Base-by-base conservation (phyloP, 2,888 invertebrate species). In the Brassicogethes aeneus region DNA sequence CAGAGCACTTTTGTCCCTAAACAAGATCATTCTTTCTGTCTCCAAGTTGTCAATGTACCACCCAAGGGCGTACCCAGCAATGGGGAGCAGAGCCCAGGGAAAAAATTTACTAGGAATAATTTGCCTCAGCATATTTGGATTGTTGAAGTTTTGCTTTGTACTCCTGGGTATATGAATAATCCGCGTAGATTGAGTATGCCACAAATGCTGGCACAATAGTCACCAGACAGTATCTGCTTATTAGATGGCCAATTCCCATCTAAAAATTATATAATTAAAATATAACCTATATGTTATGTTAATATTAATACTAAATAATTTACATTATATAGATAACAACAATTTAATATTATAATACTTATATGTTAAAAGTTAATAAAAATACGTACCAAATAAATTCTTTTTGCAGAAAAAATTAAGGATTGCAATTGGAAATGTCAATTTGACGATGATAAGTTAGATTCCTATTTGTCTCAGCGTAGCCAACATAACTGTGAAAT, bases 1-100 rank as follows among this genome's bases (percentile, higher is more conserved):
- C 30, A 91, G 67, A 36, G 80, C 76, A 57, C 88, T 88, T 62
- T 83, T 88, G 60, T 91, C 90, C 44, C 89, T 74, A 62, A 81
- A 91, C 50, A 65, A 68, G 0, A 74, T 72, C 79, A 87, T 77
- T 40, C 87, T 74, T 44, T 81, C 71, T 1, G 82, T 82, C 69
- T 89, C 87, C 52, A 75, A 70, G 3, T 69, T 66, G 59, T 88
- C 85, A 39, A 88, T 53, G 49, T 65, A 80, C 54, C 71, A 70
- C 1, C 88, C 88, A 39, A 85, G 44, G 1, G 66, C 58, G 50
- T 62, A 77, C 0, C 82, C 82, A 16, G 70, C 51, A 0, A 77
- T 1, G 0, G 85, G 83, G 0, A n/a, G n/a, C n/a, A 83, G 30
- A 0, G 64, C 60, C 1, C 67, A 54, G 68, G 71, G 73, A 12